Conservation (phyloP, 2,113 vertebrate genomes). For the Eulemur macaco region DNA sequence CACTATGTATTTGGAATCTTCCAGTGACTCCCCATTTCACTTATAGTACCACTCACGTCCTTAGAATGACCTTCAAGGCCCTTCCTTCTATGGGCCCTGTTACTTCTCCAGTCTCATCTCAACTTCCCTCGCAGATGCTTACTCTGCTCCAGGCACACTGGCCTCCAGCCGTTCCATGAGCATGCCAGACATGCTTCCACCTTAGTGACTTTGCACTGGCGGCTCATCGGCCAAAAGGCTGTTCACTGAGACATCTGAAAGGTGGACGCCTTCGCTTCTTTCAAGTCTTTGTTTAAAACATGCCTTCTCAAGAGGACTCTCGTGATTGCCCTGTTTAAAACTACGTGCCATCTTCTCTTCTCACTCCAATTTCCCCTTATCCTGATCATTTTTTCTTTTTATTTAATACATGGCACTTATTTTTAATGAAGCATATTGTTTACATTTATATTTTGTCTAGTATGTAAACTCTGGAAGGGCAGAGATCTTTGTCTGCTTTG, state of each 20-base stretch:
- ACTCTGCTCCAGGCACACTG: neutral
- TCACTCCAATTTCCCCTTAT: neutral
- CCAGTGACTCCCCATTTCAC: neutral
- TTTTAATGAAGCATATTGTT: neutral
- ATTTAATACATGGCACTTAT: neutral
- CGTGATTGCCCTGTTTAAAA: neutral
- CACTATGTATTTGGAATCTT: neutral
- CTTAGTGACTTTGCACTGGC: neutral
- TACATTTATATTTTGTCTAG: neutral
- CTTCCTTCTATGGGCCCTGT: too few relatives aligned
- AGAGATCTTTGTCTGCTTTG: neutral
- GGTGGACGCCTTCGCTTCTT: neutral
- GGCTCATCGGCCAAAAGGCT: neutral
- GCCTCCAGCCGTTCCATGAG: neutral
- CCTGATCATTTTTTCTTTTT: neutral
- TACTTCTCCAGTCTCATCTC: too few relatives aligned
- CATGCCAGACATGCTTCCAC: too few relatives aligned
- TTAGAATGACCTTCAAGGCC: neutral
- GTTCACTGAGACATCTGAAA: neutral
- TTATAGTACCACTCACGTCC: neutral
- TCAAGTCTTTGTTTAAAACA: neutral
- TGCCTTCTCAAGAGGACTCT: neutral
- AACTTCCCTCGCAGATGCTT: accelerated
- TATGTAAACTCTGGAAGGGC: neutral
- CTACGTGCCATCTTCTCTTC: neutral